Percentiles rank a stretch among this genome's conserved stretches.
Evolutionary conservation across 2,113 vertebrate species (phyloP).

Genomic region (Crocuta crocuta): DNA sequence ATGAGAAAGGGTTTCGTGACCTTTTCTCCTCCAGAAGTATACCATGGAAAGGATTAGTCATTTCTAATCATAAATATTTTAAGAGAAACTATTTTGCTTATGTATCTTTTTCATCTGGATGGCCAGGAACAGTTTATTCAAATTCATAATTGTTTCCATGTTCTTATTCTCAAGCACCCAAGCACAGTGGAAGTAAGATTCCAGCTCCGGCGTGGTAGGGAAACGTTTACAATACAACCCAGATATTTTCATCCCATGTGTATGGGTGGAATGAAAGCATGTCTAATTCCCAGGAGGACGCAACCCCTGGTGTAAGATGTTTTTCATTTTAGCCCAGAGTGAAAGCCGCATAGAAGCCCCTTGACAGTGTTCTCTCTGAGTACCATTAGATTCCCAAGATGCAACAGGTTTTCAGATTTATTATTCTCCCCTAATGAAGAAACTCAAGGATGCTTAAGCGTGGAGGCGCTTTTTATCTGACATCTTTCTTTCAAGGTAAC

Average conservation of each 20-base stretch:
- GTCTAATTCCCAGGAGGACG: background rate
- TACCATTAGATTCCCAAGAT: conserved; percentile 51
- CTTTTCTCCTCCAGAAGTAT: background rate
- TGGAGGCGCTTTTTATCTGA: conserved; percentile 57
- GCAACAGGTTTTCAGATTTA: conserved; percentile 53
- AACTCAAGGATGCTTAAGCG: conserved; percentile 48
- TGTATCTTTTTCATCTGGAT: background rate
- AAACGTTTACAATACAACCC: background rate
- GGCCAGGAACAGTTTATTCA: background rate
- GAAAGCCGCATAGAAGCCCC: background rate
- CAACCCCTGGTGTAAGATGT: background rate
- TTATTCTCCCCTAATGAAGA: conserved; percentile 63
- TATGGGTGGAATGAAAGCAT: background rate
- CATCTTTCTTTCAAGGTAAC: conserved; percentile 70
- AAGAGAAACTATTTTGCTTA: background rate
- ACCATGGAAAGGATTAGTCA: background rate
- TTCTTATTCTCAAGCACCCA: background rate
- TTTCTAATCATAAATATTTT: conserved; percentile 27
- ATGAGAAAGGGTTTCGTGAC: background rate
- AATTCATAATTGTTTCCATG: background rate
- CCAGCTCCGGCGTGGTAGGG: background rate
- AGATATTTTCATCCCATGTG: background rate
- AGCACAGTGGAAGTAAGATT: background rate
- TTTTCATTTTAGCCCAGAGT: background rate
- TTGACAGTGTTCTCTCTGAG: background rate